Evolutionary conservation across 1,140 invertebrate genomes (phyloP).

Genomic region (Drosophila sp.): DNA sequence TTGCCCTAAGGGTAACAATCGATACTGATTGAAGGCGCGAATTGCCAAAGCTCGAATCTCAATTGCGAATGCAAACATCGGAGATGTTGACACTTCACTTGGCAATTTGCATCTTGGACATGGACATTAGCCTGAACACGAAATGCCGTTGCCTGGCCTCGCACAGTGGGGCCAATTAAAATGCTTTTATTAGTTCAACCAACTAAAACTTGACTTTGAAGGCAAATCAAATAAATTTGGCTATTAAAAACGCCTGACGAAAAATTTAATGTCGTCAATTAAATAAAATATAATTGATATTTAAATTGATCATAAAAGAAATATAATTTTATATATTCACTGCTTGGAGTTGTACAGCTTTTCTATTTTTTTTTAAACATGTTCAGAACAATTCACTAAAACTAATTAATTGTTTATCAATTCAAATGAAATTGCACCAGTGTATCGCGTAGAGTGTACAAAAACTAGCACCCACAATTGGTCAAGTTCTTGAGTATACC

Average conservation of each 20-base stretch:
- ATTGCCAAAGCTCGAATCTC: conserved; percentile 4
- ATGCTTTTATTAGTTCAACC: not conserved
- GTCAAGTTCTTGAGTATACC: not conserved
- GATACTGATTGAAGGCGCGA: not conserved
- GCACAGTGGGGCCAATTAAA: conserved; percentile 19
- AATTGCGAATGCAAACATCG: conserved; percentile 57
- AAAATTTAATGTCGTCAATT: no score
- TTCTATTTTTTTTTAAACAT: no score
- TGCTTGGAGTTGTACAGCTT: no score
- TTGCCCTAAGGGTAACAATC: conserved; percentile 38
- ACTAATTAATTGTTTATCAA: no score
- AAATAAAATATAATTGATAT: no score
- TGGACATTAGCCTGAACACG: conserved; percentile 48
- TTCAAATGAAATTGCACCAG: not conserved
- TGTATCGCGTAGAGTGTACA: not conserved
- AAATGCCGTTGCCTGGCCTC: conserved; percentile 51
- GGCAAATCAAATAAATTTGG: no score
- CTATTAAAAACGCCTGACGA: no score
- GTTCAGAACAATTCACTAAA: no score
- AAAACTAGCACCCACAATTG: conserved; percentile 2
- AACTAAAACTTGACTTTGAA: not conserved
- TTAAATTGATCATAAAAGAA: no score
- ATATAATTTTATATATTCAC: no score
- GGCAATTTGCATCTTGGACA: conserved; percentile 65
- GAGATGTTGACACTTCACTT: conserved; percentile 62